A percentile compares a stretch with the other conserved stretches of the same genome.
phyloP scores from a whole-genome alignment of 2,113 vertebrate species.

The Saguinus imperator region DNA sequence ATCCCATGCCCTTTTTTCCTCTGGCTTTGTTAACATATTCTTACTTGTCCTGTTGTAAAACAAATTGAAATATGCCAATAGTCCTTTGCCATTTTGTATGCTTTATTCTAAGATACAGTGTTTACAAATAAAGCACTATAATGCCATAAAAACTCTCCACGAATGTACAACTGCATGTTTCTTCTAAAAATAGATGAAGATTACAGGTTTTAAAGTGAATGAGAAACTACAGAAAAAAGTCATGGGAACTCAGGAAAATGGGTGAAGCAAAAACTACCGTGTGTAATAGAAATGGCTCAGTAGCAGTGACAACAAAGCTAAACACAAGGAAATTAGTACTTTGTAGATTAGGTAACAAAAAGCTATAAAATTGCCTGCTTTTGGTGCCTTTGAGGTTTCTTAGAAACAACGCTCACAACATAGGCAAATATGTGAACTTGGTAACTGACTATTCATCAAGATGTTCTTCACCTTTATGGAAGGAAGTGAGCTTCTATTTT shows the following conservation, averaged over 20 bases:
- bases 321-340: conserved; percentile 37
- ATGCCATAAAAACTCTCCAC: not conserved
- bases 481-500: conserved; percentile 43
- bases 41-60: conserved; percentile 55
- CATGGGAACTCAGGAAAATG: conserved; percentile 51
- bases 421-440: conserved; percentile 55
- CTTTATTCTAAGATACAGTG: conserved; percentile 60
- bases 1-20: not conserved
- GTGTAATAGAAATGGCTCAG: conserved; percentile 39
- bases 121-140: conserved; percentile 63
- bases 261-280: conserved; percentile 44
- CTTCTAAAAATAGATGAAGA: conserved; percentile 62
- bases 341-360: not conserved
- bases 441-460: conserved; percentile 58
- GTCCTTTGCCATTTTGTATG: conserved; percentile 71
- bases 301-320: conserved; percentile 45
- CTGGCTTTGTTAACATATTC: not conserved
- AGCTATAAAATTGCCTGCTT: not conserved
- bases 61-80: conserved; percentile 60
- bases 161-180: conserved; percentile 36
- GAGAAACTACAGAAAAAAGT: conserved; percentile 51
- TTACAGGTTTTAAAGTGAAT: conserved; percentile 60
- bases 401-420: not conserved
- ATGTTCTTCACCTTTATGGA: conserved; percentile 56
- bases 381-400: conserved; percentile 30